Evolutionary conservation across 2,888 invertebrate species (phyloP).

Genomic region (Noctua pronuba): DNA sequence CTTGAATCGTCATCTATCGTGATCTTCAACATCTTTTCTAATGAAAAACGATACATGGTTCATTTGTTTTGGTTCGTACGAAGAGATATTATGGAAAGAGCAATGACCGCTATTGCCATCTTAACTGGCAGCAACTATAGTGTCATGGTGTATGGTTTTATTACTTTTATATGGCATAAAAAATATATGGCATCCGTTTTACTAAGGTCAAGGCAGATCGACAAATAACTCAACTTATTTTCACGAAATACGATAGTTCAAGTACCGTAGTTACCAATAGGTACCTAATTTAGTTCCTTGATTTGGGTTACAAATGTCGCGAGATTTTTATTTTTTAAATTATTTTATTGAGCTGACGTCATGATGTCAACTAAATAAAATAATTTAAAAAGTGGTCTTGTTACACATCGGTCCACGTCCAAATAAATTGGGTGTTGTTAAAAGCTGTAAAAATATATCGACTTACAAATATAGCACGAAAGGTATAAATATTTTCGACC

Average conservation of each 20-base stretch:
- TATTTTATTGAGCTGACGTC: neutral
- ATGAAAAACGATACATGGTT: too few relatives aligned
- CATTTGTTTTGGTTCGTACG: too few relatives aligned
- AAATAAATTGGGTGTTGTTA: constrained; percentile 36
- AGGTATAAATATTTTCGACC: constrained; percentile 38
- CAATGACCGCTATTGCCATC: too few relatives aligned
- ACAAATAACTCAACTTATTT: constrained; percentile 51
- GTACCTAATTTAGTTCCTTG: neutral
- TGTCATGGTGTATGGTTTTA: constrained; percentile 42
- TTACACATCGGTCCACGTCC: constrained; percentile 9
- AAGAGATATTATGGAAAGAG: too few relatives aligned
- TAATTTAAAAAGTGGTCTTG: neutral
- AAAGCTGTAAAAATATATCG: constrained; percentile 44
- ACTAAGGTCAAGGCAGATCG: constrained; percentile 46
- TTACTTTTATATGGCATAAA: constrained; percentile 46
- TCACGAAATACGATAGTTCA: constrained; percentile 40
- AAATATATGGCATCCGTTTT: constrained; percentile 42
- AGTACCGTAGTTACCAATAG: constrained; percentile 2
- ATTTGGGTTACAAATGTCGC: neutral
- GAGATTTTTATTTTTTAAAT: neutral
- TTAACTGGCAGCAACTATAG: too few relatives aligned
- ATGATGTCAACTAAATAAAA: neutral
- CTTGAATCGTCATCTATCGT: too few relatives aligned
- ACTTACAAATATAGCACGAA: constrained; percentile 22
- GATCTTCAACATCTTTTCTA: too few relatives aligned